Evolutionary conservation across 2,888 invertebrate species (phyloP).

Genomic region (Alentia gelatinosa): DNA sequence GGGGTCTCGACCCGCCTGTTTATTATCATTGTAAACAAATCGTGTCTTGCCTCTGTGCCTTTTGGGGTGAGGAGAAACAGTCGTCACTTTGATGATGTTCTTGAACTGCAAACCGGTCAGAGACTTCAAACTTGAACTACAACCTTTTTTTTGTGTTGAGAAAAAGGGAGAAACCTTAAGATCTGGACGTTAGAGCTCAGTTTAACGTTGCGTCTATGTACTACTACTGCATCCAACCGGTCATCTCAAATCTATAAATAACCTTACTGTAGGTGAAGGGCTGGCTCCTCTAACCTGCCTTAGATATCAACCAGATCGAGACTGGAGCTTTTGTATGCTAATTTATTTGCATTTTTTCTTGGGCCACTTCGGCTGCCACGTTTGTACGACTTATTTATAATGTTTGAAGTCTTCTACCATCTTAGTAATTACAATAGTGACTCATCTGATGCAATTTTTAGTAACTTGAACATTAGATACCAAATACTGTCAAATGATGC

Average conservation of each 20-base stretch:
- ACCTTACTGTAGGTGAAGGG: conserved; percentile 29
- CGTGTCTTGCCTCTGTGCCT: conserved; percentile 50
- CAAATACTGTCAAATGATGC: conserved; percentile 46
- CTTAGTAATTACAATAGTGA: neutral
- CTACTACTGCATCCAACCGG: conserved; percentile 19
- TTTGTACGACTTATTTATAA: conserved; percentile 50
- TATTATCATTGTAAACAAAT: neutral
- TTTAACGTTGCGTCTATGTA: neutral
- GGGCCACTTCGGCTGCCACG: conserved; percentile 21
- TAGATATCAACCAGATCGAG: conserved; percentile 12
- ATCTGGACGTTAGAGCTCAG: neutral
- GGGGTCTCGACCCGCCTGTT: neutral
- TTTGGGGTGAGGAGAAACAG: neutral
- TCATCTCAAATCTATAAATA: conserved; percentile 6
- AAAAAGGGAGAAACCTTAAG: neutral
- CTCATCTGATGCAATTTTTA: conserved; percentile 41
- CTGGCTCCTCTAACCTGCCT: neutral
- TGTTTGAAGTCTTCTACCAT: conserved; percentile 39
- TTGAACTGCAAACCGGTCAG: conserved; percentile 48
- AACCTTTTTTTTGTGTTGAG: neutral
- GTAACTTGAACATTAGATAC: neutral
- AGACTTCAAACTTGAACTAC: conserved; percentile 42
- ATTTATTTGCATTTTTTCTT: conserved; percentile 45
- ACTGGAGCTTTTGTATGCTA: conserved; percentile 36
- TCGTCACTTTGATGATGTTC: neutral